A percentile compares a stretch with the other conserved stretches of the same genome.
Evolutionary conservation across 2,888 invertebrate species (phyloP).

Genomic region (Syrphus vitripennis): DNA sequence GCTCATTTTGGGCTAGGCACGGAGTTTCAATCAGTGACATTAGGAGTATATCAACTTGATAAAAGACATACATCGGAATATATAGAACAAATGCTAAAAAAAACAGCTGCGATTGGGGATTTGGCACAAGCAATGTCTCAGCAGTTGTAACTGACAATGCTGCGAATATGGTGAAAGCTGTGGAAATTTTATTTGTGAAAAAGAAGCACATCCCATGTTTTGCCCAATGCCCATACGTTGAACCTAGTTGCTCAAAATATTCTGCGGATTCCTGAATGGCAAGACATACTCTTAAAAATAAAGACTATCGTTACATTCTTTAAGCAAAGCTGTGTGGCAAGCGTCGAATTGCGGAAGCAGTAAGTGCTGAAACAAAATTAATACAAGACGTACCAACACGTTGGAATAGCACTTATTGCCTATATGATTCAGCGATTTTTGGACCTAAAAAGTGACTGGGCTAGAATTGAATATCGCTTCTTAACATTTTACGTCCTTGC

Average conservation of each 20-base stretch:
- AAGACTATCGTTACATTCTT: slow-evolving; percentile 15
- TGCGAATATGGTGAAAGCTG: slow-evolving; percentile 56
- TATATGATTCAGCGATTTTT: slow-evolving; percentile 41
- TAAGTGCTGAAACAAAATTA: slow-evolving; percentile 14
- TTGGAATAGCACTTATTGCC: slow-evolving; percentile 46
- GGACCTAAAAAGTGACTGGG: slow-evolving; percentile 24
- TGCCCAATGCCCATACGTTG: slow-evolving; percentile 15
- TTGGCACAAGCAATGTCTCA: slow-evolving; percentile 48
- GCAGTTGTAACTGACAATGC: slow-evolving; percentile 60
- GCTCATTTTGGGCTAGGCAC: slow-evolving; percentile 43
- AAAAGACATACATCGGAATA: slow-evolving; percentile 48
- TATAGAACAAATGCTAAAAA: slow-evolving; percentile 41
- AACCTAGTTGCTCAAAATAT: slow-evolving; percentile 33
- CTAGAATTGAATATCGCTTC: slow-evolving; percentile 32
- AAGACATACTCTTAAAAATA: slow-evolving; percentile 6
- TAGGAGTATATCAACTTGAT: slow-evolving; percentile 55
- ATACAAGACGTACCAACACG: slow-evolving; percentile 16
- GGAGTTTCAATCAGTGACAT: slow-evolving; percentile 36
- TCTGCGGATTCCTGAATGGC: slow-evolving; percentile 4
- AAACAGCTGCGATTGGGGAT: slow-evolving; percentile 48
- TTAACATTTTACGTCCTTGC: slow-evolving; percentile 17
- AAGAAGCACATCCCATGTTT: slow-evolving; percentile 44
- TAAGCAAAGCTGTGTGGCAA: slow-evolving; percentile 34
- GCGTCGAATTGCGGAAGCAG: slow-evolving; percentile 15
- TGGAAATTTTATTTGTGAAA: slow-evolving; percentile 50